phyloP scores from a whole-genome alignment of 2,888 invertebrate species.

The Antheraea assamensis region DNA sequence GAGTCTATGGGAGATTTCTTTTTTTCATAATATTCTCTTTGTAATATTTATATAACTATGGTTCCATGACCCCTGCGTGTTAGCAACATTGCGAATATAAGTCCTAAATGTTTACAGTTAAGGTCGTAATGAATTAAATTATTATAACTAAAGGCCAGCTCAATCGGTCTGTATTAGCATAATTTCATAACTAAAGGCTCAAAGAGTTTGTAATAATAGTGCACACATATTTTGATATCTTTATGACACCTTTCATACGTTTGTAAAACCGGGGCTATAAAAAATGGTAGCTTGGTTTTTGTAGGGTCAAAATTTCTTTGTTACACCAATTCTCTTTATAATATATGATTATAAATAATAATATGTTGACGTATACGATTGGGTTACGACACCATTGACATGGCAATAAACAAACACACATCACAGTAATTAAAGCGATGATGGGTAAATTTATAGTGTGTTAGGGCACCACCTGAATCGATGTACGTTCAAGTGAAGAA shows the following conservation, averaged over 20 bases:
- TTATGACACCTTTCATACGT: conserved; percentile 39
- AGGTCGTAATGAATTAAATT: conserved; percentile 17
- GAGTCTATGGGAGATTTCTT: conserved; percentile 57
- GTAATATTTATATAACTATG: conserved; percentile 35
- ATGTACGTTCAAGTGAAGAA: no score
- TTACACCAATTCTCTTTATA: neutral
- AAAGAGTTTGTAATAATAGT: conserved; percentile 65
- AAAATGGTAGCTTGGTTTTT: neutral
- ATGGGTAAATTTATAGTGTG: no score
- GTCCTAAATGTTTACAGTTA: conserved; percentile 24
- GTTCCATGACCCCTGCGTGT: conserved; percentile 33
- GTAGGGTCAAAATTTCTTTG: neutral
- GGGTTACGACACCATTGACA: no score
- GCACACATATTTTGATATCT: conserved; percentile 69
- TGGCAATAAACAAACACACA: no score
- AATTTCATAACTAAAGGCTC: conserved; percentile 75
- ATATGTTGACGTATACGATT: neutral
- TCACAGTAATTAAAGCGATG: no score
- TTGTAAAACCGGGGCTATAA: conserved; percentile 30
- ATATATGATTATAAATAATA: neutral
- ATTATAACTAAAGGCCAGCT: conserved; percentile 18
- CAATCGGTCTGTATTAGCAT: conserved; percentile 56
- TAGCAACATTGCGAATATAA: conserved; percentile 10
- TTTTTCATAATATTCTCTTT: conserved; percentile 37
- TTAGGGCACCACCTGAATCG: no score